Conservation (phyloP, 2,888 invertebrate species). For the Dolomedes plantarius region DNA sequence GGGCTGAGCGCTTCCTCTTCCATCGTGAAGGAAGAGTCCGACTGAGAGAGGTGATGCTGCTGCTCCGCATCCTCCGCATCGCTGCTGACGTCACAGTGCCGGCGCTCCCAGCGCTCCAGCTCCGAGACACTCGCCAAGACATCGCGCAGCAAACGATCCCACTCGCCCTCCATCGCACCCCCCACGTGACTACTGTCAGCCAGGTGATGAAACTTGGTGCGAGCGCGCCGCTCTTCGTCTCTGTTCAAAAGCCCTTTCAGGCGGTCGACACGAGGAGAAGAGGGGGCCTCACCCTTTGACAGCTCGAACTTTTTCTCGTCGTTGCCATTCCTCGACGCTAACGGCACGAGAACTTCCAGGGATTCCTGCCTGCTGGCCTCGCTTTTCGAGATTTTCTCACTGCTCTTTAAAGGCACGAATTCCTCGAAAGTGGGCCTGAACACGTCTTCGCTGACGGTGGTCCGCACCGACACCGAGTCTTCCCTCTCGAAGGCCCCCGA, state of each 20-base stretch:
- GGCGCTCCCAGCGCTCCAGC: slow-evolving; percentile 48
- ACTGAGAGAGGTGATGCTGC: slow-evolving; percentile 33
- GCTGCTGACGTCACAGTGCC: slow-evolving; percentile 39
- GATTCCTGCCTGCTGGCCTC: too few relatives aligned
- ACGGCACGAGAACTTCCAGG: not conserved
- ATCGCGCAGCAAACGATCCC: slow-evolving; percentile 58
- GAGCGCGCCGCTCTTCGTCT: slow-evolving; percentile 47
- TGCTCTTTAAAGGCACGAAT: slow-evolving; percentile 22
- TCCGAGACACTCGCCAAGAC: slow-evolving; percentile 65
- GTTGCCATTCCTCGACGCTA: not conserved
- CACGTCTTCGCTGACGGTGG: not conserved
- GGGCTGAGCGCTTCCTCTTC: slow-evolving; percentile 29
- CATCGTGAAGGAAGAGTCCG: slow-evolving; percentile 35
- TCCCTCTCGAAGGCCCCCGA: not conserved
- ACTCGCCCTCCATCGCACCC: slow-evolving; percentile 37
- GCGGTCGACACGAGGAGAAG: slow-evolving; percentile 35
- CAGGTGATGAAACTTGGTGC: slow-evolving; percentile 10
- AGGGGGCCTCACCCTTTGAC: not conserved
- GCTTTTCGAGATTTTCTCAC: not conserved
- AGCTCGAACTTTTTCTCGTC: not conserved
- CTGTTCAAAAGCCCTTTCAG: slow-evolving; percentile 40
- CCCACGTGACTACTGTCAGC: slow-evolving; percentile 13
- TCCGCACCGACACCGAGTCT: slow-evolving; percentile 1
- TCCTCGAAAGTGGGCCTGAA: slow-evolving; percentile 50
- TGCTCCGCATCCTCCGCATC: slow-evolving; percentile 41